A percentile compares a stretch with the other conserved stretches of the same genome.
These are phyloP conservation scores for Columbina picui DNA, from an alignment of 2,113 vertebrate species.

Conservation along the genomic window DNA sequence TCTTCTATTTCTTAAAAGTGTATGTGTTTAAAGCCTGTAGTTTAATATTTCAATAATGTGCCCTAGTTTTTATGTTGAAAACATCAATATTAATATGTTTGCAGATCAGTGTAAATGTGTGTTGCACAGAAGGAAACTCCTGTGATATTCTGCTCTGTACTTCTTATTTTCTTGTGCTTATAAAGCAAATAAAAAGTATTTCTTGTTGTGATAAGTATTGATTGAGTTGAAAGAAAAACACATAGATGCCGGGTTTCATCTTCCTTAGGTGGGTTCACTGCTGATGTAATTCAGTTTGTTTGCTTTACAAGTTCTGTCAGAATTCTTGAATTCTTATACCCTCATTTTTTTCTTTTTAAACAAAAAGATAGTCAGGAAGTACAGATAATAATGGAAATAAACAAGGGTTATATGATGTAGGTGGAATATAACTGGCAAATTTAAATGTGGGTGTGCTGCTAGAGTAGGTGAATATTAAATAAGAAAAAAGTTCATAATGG, in stretches of 20 bases:
- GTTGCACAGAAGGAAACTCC: neutral
- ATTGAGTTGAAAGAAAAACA: neutral
- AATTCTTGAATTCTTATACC: neutral
- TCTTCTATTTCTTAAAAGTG: neutral
- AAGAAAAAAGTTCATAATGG: neutral
- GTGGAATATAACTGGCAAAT: neutral
- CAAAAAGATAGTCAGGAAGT: neutral
- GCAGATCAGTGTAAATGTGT: neutral
- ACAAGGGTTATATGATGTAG: neutral
- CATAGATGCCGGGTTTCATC: neutral
- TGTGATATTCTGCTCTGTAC: neutral
- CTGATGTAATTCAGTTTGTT: neutral
- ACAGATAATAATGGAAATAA: neutral
- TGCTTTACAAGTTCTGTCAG: neutral
- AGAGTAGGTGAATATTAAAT: neutral
- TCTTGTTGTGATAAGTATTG: neutral
- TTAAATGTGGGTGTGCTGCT: neutral
- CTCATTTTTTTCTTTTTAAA: neutral
- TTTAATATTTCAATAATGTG: neutral
- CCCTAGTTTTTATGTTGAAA: neutral
- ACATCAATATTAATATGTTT: slow-evolving; percentile 5
- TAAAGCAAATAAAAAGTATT: neutral
- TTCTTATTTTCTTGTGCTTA: neutral
- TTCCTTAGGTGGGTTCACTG: neutral
- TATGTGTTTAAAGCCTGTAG: neutral